These are phyloP conservation scores for Sitta europaea DNA, from an alignment of 2,113 vertebrate genomes.

Conservation along the genomic window DNA sequence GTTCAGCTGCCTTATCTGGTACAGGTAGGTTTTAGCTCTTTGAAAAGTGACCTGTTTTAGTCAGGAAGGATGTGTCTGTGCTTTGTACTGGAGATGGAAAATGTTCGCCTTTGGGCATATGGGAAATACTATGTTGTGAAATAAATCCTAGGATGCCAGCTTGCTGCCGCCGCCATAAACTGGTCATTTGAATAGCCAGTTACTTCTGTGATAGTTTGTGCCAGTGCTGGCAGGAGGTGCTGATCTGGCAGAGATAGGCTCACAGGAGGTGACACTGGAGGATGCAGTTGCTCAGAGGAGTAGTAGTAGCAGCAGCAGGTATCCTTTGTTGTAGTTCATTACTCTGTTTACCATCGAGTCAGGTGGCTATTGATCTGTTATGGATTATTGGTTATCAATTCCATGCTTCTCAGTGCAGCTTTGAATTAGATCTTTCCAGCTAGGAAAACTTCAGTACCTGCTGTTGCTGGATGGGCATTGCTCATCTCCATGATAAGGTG, in stretches of 20 bases:
- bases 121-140: not conserved
- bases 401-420: not conserved
- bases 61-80: not conserved
- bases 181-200: not conserved
- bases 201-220: not conserved
- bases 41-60: not conserved
- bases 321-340: not conserved
- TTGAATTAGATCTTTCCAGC: not conserved
- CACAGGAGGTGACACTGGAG: rapidly evolving
- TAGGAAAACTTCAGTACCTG: not conserved
- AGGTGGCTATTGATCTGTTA: not conserved
- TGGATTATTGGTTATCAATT: too few species aligned
- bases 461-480: not conserved
- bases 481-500: not conserved
- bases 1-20: not conserved
- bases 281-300: not conserved
- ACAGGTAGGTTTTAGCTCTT: constrained; percentile 44
- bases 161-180: not conserved
- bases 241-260: not conserved
- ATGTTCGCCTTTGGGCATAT: not conserved
- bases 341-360: not conserved
- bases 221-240: not conserved
- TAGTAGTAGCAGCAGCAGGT: not conserved
- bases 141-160: not conserved
- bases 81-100: not conserved